Evolutionary conservation across 2,888 invertebrate species (phyloP).

Genomic region (Spialia ferax): DNA sequence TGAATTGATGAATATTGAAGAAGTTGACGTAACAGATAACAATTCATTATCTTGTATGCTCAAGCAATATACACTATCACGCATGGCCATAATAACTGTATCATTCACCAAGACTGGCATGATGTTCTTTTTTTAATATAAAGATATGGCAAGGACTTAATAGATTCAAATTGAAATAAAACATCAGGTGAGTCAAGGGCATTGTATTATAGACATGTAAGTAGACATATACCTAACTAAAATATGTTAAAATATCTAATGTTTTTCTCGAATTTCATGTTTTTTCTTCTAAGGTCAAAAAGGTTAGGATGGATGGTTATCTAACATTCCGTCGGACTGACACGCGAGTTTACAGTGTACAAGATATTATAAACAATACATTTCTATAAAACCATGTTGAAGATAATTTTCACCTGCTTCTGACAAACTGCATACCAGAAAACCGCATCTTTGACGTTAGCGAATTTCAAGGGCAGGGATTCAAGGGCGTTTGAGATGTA

Average conservation of each 20-base stretch:
- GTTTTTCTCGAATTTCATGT: conserved; percentile 6
- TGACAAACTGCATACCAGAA: conserved; percentile 40
- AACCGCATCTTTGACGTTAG: conserved; percentile 61
- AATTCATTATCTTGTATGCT: conserved; percentile 66
- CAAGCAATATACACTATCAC: conserved; percentile 57
- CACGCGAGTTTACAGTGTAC: not conserved
- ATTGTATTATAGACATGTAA: not conserved
- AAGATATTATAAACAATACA: not conserved
- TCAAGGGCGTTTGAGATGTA: conserved; percentile 65
- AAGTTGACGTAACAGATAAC: conserved; percentile 76
- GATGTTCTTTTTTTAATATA: conserved; percentile 44
- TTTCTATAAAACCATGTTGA: conserved; percentile 2
- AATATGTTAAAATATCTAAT: no score
- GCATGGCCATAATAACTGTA: conserved; percentile 54
- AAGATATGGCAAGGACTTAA: conserved; percentile 27
- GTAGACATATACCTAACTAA: not conserved
- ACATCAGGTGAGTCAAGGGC: conserved; percentile 42
- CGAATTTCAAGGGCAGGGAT: conserved; percentile 75
- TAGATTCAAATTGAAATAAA: not conserved
- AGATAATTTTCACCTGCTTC: not conserved
- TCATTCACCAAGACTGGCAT: conserved; percentile 57
- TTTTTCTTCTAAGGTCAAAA: conserved; percentile 59
- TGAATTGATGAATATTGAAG: conserved; percentile 68
- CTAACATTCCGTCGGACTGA: conserved; percentile 56
- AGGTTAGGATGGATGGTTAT: conserved; percentile 71